Evolutionary conservation across 2,888 invertebrate species (phyloP).

Genomic region (Platerodrilus igneus): DNA sequence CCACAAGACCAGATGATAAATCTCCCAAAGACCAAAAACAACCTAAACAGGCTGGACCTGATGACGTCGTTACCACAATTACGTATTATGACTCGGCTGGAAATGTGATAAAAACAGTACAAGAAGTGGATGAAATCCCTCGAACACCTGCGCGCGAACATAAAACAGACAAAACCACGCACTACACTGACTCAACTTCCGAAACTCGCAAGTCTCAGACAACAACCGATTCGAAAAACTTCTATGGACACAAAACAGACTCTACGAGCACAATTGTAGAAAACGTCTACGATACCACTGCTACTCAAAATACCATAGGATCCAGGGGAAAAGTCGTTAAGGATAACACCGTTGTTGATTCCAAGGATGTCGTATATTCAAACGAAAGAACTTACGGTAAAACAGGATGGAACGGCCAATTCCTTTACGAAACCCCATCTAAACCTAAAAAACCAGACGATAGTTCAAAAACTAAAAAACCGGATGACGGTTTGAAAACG

Average conservation of each 20-base stretch:
- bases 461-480: slow-evolving; percentile 12
- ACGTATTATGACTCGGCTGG: slow-evolving; percentile 45
- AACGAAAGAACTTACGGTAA: neutral
- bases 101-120: slow-evolving; percentile 39
- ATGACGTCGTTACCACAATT: too few species aligned
- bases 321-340: slow-evolving; percentile 49
- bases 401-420: slow-evolving; percentile 46
- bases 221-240: slow-evolving; percentile 17
- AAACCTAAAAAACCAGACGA: slow-evolving; percentile 12
- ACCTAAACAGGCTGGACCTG: too few species aligned
- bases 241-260: slow-evolving; percentile 35
- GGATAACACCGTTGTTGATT: slow-evolving; percentile 39
- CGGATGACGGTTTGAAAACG: neutral
- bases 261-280: slow-evolving; percentile 36
- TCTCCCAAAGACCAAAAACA: too few species aligned
- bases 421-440: slow-evolving; percentile 28
- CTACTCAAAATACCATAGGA: slow-evolving; percentile 45
- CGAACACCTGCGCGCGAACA: neutral
- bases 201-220: slow-evolving; percentile 35
- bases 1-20: too few species aligned
- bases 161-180: slow-evolving; percentile 7
- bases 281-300: slow-evolving; percentile 42
- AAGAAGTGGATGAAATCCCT: neutral
- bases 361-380: slow-evolving; percentile 27
- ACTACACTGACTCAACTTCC: slow-evolving; percentile 35